A percentile compares a stretch with the other conserved stretches of the same genome.
Evolutionary conservation across 37 sponge, comb jelly and placozoan species (phyloP).

Genomic region (Halisarca cf. caerulea): DNA sequence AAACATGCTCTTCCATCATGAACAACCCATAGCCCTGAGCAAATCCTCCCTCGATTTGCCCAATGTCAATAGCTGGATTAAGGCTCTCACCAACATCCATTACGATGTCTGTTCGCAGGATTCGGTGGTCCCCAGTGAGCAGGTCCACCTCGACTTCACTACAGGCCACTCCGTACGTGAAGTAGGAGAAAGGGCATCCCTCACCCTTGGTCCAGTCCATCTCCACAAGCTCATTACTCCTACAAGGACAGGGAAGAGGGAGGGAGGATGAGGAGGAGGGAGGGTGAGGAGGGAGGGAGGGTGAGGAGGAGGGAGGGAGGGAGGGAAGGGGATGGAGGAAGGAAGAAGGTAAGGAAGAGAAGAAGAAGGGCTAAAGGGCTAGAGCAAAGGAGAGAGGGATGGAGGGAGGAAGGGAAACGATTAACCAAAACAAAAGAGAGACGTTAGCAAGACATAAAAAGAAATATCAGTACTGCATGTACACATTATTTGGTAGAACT

Average conservation of each 20-base stretch:
- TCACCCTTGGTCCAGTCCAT: constrained; percentile 65
- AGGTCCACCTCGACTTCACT: constrained; percentile 82
- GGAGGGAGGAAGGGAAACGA: no score
- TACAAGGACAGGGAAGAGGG: no score
- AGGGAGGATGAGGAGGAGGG: no score
- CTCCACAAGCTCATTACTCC: background rate
- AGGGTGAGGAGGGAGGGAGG: no score
- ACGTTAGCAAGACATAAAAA: background rate
- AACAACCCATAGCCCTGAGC: constrained; percentile 73
- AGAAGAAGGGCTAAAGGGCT: no score
- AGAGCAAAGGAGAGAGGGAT: no score
- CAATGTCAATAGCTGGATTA: constrained; percentile 89
- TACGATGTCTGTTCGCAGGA: constrained; percentile 67
- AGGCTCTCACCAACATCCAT: constrained; percentile 86
- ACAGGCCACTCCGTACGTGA: constrained; percentile 70
- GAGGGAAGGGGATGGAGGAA: no score
- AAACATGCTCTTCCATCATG: constrained; percentile 71
- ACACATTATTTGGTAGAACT: background rate
- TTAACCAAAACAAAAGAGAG: background rate
- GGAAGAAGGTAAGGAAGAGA: no score
- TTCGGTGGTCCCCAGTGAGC: constrained; percentile 70
- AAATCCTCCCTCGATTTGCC: constrained; percentile 86
- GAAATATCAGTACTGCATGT: background rate
- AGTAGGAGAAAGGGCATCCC: constrained; percentile 63
- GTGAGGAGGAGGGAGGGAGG: no score